Evolutionary conservation across 2,113 vertebrate species (phyloP).

Genomic region (Motacilla tschutschensis): DNA sequence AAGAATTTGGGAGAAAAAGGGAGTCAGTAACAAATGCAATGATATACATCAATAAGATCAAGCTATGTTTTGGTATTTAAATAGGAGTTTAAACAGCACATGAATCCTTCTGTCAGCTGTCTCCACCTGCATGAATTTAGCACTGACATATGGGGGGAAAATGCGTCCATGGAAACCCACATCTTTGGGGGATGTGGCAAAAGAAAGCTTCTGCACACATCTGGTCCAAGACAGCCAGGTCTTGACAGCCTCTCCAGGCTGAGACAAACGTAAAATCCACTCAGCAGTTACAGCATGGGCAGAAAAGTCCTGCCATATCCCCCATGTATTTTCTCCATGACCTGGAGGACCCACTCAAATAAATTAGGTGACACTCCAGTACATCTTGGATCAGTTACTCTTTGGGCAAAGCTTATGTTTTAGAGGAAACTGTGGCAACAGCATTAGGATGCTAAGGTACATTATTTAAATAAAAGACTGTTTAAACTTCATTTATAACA

Average conservation of each 20-base stretch:
- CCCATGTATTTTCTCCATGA: not conserved
- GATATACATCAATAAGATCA: not conserved
- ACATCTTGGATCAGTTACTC: not conserved
- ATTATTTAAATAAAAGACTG: not conserved
- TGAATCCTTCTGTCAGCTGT: not conserved
- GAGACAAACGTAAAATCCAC: not conserved
- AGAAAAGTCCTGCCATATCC: not conserved
- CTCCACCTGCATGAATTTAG: not conserved
- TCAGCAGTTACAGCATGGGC: not conserved
- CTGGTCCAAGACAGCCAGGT: not conserved
- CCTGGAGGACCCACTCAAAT: not conserved
- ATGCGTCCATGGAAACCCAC: not conserved
- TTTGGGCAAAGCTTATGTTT: not conserved
- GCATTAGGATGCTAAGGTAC: not conserved
- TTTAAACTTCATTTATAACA: not conserved
- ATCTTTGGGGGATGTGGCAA: not conserved
- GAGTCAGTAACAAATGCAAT: not conserved
- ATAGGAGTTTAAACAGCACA: not conserved
- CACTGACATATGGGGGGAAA: fast-evolving
- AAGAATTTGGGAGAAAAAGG: not conserved
- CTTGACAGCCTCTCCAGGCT: not conserved
- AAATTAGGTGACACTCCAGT: not conserved
- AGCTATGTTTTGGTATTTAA: not conserved
- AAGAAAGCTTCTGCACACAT: not conserved
- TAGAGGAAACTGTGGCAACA: not conserved